phyloP scores from a whole-genome alignment of 2,113 vertebrate genomes.

The Bufo gargarizans region DNA sequence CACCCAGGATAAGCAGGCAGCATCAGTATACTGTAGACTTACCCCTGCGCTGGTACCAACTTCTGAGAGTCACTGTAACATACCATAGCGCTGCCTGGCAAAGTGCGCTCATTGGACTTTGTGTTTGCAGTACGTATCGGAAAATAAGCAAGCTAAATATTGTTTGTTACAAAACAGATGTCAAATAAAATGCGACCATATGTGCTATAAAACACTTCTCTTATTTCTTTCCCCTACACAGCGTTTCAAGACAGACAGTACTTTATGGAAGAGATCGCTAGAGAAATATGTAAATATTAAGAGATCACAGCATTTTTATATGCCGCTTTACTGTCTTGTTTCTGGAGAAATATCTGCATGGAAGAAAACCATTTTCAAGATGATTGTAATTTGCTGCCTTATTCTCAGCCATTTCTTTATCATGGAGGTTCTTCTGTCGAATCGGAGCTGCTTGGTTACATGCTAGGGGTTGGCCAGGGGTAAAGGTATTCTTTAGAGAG shows the following conservation, averaged over 20 bases:
- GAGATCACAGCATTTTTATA: slow-evolving; percentile 66
- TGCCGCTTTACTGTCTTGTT: slow-evolving; percentile 19
- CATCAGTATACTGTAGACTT: not conserved
- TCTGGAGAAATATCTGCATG: slow-evolving; percentile 8
- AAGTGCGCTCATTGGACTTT: slow-evolving; percentile 81
- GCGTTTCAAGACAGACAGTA: slow-evolving; percentile 72
- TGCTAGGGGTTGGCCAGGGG: not conserved
- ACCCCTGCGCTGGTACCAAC: not conserved
- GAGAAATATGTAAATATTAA: slow-evolving; percentile 75
- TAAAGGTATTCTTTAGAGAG: too few species aligned
- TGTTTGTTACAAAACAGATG: slow-evolving; percentile 89
- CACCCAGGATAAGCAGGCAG: too few species aligned
- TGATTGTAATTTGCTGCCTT: slow-evolving; percentile 19
- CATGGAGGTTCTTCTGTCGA: not conserved
- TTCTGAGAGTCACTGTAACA: not conserved
- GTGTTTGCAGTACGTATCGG: slow-evolving; percentile 81
- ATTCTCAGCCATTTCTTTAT: not conserved
- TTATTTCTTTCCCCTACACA: slow-evolving; percentile 70
- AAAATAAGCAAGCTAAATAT: slow-evolving; percentile 88
- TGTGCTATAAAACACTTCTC: slow-evolving; percentile 84
- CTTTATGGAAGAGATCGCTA: slow-evolving; percentile 74
- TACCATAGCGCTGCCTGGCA: slow-evolving; percentile 61
- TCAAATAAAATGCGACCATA: slow-evolving; percentile 87
- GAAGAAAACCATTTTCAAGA: slow-evolving; percentile 6
- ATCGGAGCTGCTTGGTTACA: not conserved